phyloP scores from a whole-genome alignment of 2,113 vertebrate genomes.

The Pelvicachromis taeniatus region DNA sequence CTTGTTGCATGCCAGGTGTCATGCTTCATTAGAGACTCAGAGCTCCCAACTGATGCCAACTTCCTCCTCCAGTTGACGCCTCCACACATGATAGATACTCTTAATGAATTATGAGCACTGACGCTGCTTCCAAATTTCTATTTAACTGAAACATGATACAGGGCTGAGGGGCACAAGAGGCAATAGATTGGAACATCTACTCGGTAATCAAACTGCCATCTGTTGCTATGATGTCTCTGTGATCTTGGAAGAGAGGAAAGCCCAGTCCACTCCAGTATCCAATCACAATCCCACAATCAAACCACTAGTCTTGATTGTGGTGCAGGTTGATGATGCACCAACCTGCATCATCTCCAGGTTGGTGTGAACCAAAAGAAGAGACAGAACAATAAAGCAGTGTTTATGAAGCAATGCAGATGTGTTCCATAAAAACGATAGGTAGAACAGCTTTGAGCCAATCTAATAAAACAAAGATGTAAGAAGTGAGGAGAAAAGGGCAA shows the following conservation, averaged over 20 bases:
- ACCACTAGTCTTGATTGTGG: not conserved
- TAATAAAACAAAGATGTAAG: not conserved
- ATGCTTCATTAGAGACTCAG: not conserved
- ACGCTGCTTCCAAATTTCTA: constrained; percentile 38
- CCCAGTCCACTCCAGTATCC: not conserved
- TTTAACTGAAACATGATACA: constrained; percentile 59
- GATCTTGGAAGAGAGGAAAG: not conserved
- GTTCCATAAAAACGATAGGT: not conserved
- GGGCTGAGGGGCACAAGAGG: constrained; percentile 29
- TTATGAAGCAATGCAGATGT: not conserved
- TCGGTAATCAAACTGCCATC: constrained; percentile 52
- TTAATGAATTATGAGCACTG: constrained; percentile 41
- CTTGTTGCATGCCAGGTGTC: not conserved
- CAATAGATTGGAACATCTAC: constrained; percentile 42
- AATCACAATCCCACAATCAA: not conserved
- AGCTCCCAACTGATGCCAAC: not conserved
- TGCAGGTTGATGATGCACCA: no score
- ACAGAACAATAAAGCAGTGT: not conserved
- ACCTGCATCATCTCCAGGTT: no score
- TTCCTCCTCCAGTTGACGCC: not conserved
- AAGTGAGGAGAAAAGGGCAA: not conserved
- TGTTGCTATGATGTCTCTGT: constrained; percentile 12
- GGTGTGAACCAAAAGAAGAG: not conserved
- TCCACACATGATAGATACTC: not conserved
- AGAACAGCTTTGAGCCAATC: not conserved